A percentile compares a stretch with the other conserved stretches of the same genome.
phyloP scores from a whole-genome alignment of 37 sponge, comb jelly and placozoan species.

The Geodia barretti region DNA sequence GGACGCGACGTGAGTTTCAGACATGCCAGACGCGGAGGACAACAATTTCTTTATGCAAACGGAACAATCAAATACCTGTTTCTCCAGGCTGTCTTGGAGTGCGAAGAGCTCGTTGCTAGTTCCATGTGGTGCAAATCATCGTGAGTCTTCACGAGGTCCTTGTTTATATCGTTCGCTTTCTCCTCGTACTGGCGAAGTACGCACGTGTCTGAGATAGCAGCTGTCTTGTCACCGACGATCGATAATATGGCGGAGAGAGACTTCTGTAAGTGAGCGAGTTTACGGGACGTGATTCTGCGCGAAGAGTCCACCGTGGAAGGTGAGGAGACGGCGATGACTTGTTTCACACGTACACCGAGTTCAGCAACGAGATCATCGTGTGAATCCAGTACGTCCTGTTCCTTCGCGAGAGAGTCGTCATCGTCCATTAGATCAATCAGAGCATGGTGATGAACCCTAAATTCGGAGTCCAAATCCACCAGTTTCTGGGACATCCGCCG shows the following conservation, averaged over 20 bases:
- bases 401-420: neutral
- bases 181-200: too few relatives aligned
- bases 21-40: neutral
- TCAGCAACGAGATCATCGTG: neutral
- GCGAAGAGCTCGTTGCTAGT: too few relatives aligned
- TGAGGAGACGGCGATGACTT: neutral
- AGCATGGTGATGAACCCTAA: neutral
- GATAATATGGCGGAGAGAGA: too few relatives aligned
- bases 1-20: neutral
- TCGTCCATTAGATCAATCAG: neutral
- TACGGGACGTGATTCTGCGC: neutral
- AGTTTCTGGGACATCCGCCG: too few relatives aligned
- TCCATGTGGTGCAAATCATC: too few relatives aligned
- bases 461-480: slow-evolving; percentile 9
- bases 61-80: slow-evolving; percentile 10
- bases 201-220: too few relatives aligned
- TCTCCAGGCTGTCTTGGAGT: too few relatives aligned
- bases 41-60: slow-evolving; percentile 2
- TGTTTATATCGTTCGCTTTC: too few relatives aligned
- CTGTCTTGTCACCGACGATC: too few relatives aligned
- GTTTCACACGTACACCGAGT: neutral
- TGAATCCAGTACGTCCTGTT: neutral
- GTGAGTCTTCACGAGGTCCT: too few relatives aligned
- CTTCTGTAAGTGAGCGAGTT: neutral
- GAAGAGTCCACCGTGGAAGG: neutral